Evolutionary conservation across 2,797 vertebrate genomes (phyloP), one percentile per base, ranked within the genome.

Genomic region (Todus mexicanus): DNA sequence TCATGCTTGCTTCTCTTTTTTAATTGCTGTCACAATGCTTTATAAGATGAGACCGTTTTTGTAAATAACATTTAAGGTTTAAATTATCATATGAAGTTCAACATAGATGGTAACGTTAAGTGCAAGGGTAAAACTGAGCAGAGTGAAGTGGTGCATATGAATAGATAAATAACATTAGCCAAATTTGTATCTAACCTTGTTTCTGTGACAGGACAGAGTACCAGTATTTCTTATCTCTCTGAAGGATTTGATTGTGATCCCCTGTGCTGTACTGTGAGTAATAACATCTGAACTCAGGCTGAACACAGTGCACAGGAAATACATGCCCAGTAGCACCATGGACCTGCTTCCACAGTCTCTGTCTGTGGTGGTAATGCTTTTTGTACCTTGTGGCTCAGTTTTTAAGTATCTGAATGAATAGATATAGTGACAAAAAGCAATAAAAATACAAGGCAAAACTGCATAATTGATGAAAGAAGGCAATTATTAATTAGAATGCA

Each of bases 301-400:
- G 72, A 73, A 23, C 1, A 2, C 16, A 18, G 45, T 3, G 19
- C 25, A 13, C 45, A 60, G 38, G 26, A 19, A 48, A 40, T 20
- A 31, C 2, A 0, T 17, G 20, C 38, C 61, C 33, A 6, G 35
- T 7, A 7, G 48, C 60, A 63, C 50, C 1, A 0, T 7, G 6
- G 35, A 7, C 51, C 83, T 19, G 13, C n/a, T 61, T 60, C 78
- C 21, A 2, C 2, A 4, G 15, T 68, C 4, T 61, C 20, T 54
- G 54, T 68, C 53, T 64, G 37, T 63, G 23, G 16, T 72, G 43
- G 12, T 65, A 37, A 7, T 10, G 2, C 60, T 73, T 19, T 84
- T 79, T 83, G 11, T n/a, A 7, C 53, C 37, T 85, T 60, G 33
- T 59, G 43, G 10, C 48, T 74, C 5, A 1, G 5, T 40, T 76